phyloP scores from a whole-genome alignment of 2,888 invertebrate species.

The Hyposoter dolosus region DNA sequence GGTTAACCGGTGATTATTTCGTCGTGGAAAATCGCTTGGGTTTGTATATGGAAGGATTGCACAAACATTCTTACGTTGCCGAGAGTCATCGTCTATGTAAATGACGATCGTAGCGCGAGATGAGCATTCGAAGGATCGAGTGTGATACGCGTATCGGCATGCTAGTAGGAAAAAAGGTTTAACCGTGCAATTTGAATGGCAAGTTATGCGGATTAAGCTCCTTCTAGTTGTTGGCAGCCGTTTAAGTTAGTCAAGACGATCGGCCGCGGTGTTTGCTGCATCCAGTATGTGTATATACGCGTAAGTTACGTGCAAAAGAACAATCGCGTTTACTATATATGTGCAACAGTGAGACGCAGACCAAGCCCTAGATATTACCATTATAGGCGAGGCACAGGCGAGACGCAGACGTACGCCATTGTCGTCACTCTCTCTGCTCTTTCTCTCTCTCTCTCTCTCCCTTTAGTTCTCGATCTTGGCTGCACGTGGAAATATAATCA shows the following conservation, averaged over 20 bases:
- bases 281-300: slow-evolving; percentile 7
- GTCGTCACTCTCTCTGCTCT: slow-evolving; percentile 31
- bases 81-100: slow-evolving; percentile 18
- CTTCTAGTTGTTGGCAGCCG: background rate
- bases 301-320: slow-evolving; percentile 56
- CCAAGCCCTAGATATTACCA: slow-evolving; percentile 76
- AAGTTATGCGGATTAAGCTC: slow-evolving; percentile 9
- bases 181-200: background rate
- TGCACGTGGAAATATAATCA: slow-evolving; percentile 55
- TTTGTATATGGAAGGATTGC: slow-evolving; percentile 2
- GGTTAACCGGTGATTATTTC: slow-evolving; percentile 12
- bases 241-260: background rate
- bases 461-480: slow-evolving; percentile 17
- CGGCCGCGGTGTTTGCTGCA: background rate
- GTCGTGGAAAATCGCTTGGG: background rate
- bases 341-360: slow-evolving; percentile 42
- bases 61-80: slow-evolving; percentile 13
- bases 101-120: slow-evolving; percentile 12
- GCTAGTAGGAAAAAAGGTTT: background rate
- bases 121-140: background rate
- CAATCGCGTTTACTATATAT: slow-evolving; percentile 59
- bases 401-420: slow-evolving; percentile 54
- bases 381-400: slow-evolving; percentile 73
- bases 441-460: slow-evolving; percentile 30
- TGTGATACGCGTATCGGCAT: background rate